These are phyloP conservation scores for Conger conger DNA, from an alignment of 2,113 vertebrate species.

Conservation along the genomic window DNA sequence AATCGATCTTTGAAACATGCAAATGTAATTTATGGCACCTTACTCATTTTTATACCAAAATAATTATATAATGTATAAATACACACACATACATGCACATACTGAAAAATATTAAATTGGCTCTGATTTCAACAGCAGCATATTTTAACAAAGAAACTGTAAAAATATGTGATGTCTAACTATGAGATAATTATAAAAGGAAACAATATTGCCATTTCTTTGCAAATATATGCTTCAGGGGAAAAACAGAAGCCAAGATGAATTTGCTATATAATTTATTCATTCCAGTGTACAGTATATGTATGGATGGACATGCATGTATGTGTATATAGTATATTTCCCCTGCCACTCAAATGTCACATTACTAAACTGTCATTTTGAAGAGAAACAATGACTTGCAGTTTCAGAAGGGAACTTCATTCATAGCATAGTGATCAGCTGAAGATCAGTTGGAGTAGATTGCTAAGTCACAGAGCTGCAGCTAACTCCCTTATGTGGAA, in stretches of 20 bases:
- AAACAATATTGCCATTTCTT: not conserved
- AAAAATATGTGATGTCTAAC: too few relatives aligned
- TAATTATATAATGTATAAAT: slow-evolving; percentile 19
- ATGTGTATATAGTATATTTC: not conserved
- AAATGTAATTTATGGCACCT: slow-evolving; percentile 53
- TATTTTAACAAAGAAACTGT: not conserved
- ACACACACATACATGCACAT: not conserved
- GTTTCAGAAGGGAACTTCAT: not conserved
- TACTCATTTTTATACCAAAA: slow-evolving; percentile 41
- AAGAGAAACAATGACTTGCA: not conserved
- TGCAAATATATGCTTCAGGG: not conserved
- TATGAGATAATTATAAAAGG: not conserved
- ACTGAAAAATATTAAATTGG: not conserved
- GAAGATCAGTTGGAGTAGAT: not conserved
- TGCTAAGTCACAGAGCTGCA: not conserved
- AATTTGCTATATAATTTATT: not conserved
- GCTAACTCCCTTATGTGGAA: not conserved
- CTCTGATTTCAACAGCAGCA: not conserved
- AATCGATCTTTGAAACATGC: slow-evolving; percentile 38
- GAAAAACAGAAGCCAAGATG: not conserved
- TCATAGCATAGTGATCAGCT: not conserved
- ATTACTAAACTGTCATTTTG: not conserved
- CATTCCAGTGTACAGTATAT: not conserved
- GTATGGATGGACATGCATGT: not conserved
- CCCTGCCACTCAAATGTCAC: not conserved